Conservation (phyloP, 1,140 invertebrate genomes). For the Lethocerus indicus region DNA sequence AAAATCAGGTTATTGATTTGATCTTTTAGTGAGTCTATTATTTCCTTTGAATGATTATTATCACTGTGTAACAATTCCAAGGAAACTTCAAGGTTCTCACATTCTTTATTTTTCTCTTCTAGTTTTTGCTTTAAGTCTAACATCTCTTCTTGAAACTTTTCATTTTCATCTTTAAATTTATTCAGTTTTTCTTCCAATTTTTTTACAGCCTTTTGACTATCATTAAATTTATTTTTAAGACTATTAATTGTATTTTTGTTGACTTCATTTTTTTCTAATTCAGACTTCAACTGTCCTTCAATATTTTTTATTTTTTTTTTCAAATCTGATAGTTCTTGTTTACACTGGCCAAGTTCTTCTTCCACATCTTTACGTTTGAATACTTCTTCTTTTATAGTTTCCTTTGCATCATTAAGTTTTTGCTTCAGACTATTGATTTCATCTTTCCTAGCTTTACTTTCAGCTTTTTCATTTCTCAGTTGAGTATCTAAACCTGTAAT, state of each 20-base stretch:
- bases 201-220: background rate
- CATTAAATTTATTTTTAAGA: background rate
- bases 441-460: constrained; percentile 8
- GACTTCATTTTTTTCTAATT: background rate
- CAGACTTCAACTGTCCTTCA: background rate
- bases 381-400: background rate
- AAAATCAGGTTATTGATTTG: background rate
- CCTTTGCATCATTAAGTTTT: background rate
- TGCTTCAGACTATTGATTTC: constrained; percentile 1
- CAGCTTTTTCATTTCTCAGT: constrained; percentile 2
- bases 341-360: background rate
- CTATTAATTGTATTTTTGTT: background rate
- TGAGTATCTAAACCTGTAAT: constrained; percentile 7
- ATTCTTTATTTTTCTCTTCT: background rate
- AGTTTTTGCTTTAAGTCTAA: background rate
- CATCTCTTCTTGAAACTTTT: background rate
- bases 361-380: background rate
- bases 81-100: background rate
- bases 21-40: background rate
- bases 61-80: background rate
- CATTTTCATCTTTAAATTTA: background rate
- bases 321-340: background rate
- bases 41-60: constrained; percentile 4
- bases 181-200: background rate
- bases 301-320: background rate